A percentile compares a stretch with the other conserved stretches of the same genome.
Conservation (phyloP, 2,888 invertebrate species). For the Drosophila ustulata region DNA sequence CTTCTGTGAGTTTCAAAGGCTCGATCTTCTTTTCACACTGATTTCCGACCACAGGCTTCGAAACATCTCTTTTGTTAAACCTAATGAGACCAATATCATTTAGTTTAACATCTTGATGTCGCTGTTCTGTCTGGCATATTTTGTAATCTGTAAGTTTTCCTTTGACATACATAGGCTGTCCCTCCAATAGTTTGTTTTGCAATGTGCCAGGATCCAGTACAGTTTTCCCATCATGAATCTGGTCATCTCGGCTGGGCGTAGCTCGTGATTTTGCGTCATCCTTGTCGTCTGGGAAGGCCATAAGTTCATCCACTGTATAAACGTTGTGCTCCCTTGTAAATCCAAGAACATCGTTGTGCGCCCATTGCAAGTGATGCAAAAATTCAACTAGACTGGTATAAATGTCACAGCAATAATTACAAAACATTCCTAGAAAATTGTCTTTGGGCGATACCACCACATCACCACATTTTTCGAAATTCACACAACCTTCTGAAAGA, state of each 20-base stretch:
- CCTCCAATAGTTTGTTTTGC: background rate
- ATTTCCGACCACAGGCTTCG: background rate
- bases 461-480: conserved; percentile 74
- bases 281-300: conserved; percentile 21
- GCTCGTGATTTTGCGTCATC: background rate
- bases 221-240: background rate
- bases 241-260: background rate
- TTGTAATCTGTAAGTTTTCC: background rate
- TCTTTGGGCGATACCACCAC: conserved; percentile 62
- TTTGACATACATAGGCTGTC: background rate
- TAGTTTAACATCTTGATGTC: background rate
- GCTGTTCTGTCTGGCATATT: background rate
- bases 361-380: conserved; percentile 59
- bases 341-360: conserved; percentile 54
- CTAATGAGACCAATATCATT: too few relatives aligned
- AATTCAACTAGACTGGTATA: conserved; percentile 57
- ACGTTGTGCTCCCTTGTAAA: conserved; percentile 53
- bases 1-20: background rate
- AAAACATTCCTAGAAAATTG: conserved; percentile 59
- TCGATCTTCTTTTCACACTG: background rate
- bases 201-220: background rate
- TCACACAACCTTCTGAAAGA: conserved; percentile 21
- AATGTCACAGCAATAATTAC: conserved; percentile 61
- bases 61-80: background rate
- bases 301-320: conserved; percentile 68